Evolutionary conservation across 2,113 vertebrate species (phyloP), one percentile per base, ranked within the genome.

Genomic region (Erinaceus europaeus): DNA sequence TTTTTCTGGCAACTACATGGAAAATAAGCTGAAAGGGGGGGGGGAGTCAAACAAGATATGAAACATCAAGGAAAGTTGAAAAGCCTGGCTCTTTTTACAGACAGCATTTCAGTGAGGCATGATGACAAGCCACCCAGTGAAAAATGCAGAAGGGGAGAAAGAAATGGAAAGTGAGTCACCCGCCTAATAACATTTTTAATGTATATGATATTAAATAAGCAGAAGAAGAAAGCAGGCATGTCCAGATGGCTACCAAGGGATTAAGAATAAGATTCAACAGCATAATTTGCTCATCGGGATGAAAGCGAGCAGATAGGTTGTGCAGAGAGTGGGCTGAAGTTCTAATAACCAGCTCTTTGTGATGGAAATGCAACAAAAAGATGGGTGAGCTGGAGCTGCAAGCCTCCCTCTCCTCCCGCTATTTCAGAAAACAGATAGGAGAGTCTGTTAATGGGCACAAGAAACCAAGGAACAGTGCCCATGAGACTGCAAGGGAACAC

Each of bases 231-330:
- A 91, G 13, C n/a, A 83, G 67, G 9, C 89, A 48, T 55, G 6
- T 78, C 86, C 74, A 92, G 38, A 86, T 77, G 11, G 80, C 75
- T 76, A 38, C 81, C 40, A 79, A 75, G 29, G 67, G 55, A 86
- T 73, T 57, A 89, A 78, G 34, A 91, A 11, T 21, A 65, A 93
- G 21, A 78, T 88, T 52, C 32, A 87, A 81, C 34, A 80, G 69
- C 27, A 36, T 82, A 44, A 91, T 92, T 94, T 94, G 84, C 32
- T 89, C 46, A 83, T 20, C 73, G 52, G 40, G 65, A 95, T 89
- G 42, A 93, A 93, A 93, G 74, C 1, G 1, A 83, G 40, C 75
- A 72, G 40, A 61, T 50, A 82, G 21, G 42, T 29, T 44, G 46
- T 59, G 69, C 55, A 71, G 23, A 74, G 29, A 84, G 29, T 32